Percentiles rank a stretch among this genome's conserved stretches.
Conservation (phyloP, 2,797 vertebrate species). For the Pterois miles region DNA sequence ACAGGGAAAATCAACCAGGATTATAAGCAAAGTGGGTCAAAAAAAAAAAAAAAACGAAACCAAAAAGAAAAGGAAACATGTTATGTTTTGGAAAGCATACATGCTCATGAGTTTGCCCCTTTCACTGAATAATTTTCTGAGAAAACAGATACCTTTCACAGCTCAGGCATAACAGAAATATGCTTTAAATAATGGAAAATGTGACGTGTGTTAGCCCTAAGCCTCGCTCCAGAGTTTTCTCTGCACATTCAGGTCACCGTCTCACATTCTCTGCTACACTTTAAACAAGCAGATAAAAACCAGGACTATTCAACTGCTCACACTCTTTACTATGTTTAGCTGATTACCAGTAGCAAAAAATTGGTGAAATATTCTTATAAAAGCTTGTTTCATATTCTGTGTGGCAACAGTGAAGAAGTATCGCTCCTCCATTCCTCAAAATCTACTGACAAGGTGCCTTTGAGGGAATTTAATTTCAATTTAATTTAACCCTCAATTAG, state of each 20-base stretch:
- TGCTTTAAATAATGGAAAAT: constrained; percentile 69
- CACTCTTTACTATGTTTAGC: not conserved
- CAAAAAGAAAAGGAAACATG: constrained; percentile 8
- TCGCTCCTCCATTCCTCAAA: not conserved
- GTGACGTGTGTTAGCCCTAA: constrained; percentile 57
- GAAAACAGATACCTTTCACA: constrained; percentile 50
- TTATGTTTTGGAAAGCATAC: not conserved
- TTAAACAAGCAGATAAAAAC: constrained; percentile 40
- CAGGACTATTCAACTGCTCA: not conserved
- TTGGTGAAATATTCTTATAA: not conserved
- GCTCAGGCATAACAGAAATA: constrained; percentile 54
- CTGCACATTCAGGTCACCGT: constrained; percentile 60
- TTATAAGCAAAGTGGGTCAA: not conserved
- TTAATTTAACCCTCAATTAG: not conserved
- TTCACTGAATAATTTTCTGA: constrained; percentile 11
- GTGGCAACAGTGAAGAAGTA: not conserved
- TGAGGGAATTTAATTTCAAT: not conserved
- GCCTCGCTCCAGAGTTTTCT: constrained; percentile 46
- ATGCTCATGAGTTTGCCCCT: not conserved
- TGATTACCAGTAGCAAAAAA: not conserved
- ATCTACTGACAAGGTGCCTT: not conserved
- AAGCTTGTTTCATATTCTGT: not conserved
- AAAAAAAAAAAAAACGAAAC: not conserved
- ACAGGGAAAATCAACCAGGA: not conserved
- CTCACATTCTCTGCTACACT: constrained; percentile 28